phyloP scores from a whole-genome alignment of 2,797 vertebrate species.

The Florisuga fusca region DNA sequence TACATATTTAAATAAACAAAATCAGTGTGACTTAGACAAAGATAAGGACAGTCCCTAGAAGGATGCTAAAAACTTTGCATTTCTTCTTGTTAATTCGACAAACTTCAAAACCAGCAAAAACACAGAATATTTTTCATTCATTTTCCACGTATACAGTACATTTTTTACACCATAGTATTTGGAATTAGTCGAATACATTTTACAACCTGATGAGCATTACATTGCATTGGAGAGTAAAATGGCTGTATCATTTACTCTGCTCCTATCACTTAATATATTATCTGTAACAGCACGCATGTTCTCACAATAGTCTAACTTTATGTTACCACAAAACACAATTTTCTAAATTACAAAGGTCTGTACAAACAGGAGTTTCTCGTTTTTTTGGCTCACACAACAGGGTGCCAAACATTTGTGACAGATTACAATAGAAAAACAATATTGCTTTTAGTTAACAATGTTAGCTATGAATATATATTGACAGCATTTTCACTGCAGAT shows the following conservation, averaged over 20 bases:
- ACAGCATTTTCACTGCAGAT: constrained; percentile 82
- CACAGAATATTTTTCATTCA: not conserved
- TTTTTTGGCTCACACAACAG: constrained; percentile 77
- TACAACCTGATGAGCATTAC: constrained; percentile 5
- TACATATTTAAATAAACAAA: not conserved
- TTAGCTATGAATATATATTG: constrained; percentile 86
- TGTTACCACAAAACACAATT: constrained; percentile 32
- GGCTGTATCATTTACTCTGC: not conserved
- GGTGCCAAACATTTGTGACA: constrained; percentile 83
- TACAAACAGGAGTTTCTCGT: constrained; percentile 53
- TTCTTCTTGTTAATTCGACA: not conserved
- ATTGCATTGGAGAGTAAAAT: constrained; percentile 10
- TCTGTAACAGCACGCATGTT: not conserved
- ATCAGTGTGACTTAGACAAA: not conserved
- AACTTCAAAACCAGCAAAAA: not conserved
- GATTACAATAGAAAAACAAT: constrained; percentile 85
- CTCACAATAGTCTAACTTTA: constrained; percentile 49
- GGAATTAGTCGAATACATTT: not conserved
- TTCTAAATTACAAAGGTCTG: constrained; percentile 35
- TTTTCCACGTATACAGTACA: not conserved
- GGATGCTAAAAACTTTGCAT: not conserved
- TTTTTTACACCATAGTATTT: constrained; percentile 10
- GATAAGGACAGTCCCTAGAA: not conserved
- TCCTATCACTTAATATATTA: not conserved
- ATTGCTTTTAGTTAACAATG: constrained; percentile 88